phyloP scores from a whole-genome alignment of 2,113 vertebrate genomes.

The Varanus salvator region DNA sequence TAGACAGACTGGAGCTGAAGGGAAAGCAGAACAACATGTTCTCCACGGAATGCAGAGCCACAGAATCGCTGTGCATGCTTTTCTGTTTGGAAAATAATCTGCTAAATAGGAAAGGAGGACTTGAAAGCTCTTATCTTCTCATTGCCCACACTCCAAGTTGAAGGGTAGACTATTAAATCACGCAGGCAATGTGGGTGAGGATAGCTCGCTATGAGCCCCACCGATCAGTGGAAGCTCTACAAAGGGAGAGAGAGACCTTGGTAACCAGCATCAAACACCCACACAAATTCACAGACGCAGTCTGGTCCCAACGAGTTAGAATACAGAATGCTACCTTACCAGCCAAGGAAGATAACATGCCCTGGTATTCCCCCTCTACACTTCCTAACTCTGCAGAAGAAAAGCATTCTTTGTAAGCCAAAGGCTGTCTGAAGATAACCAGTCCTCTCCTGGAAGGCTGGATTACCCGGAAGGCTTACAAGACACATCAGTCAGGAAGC shows the following conservation, averaged over 20 bases:
- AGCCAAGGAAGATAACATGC: background rate
- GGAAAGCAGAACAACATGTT: conserved; percentile 16
- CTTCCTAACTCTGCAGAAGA: background rate
- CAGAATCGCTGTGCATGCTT: background rate
- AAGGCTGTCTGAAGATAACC: background rate
- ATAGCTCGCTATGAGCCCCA: conserved; percentile 45
- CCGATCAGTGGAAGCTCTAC: conserved; percentile 21
- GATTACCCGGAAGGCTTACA: background rate
- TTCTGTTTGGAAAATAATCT: conserved; percentile 23
- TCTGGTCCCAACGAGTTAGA: background rate
- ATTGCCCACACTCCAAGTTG: background rate
- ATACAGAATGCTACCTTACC: background rate
- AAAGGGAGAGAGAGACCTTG: background rate
- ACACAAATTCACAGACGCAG: no score
- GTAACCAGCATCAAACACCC: conserved; percentile 23
- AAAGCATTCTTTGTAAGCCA: background rate
- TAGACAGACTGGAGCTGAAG: fast-evolving
- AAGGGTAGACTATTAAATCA: conserved; percentile 21
- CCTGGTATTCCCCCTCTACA: conserved; percentile 16
- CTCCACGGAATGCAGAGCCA: background rate
- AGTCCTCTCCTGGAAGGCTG: background rate
- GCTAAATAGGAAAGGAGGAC: background rate
- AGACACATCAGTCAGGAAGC: background rate
- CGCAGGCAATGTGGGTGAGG: background rate
- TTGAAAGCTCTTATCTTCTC: conserved; percentile 60